Conservation (phyloP, 2,113 vertebrate species). For the Channa maculata region DNA sequence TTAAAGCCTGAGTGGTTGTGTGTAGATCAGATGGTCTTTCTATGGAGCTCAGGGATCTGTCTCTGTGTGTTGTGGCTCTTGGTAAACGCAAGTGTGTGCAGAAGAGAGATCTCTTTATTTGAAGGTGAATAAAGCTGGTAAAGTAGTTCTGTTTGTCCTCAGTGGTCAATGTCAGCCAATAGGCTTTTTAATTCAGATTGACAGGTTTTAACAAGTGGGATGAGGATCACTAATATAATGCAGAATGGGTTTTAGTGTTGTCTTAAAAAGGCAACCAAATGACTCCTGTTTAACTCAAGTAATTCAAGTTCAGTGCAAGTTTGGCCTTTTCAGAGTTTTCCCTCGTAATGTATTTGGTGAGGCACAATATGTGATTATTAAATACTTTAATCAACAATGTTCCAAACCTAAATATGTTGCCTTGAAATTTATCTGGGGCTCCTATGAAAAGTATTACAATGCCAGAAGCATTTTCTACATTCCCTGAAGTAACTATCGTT, state of each 20-base stretch:
- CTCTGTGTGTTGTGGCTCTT: slow-evolving; percentile 12
- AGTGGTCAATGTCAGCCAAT: slow-evolving; percentile 57
- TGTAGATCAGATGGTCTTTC: slow-evolving; percentile 27
- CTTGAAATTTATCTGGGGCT: no score
- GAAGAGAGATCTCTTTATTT: slow-evolving; percentile 48
- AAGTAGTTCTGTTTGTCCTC: slow-evolving; percentile 53
- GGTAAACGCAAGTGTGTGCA: slow-evolving; percentile 35
- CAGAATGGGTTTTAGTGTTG: slow-evolving; percentile 32
- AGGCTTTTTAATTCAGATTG: slow-evolving; percentile 46
- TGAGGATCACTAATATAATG: slow-evolving; percentile 40
- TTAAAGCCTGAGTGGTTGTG: slow-evolving; percentile 36
- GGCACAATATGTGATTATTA: neutral
- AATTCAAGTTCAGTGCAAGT: slow-evolving; percentile 6
- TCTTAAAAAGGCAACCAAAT: slow-evolving; percentile 26
- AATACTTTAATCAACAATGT: neutral
- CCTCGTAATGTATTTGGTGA: slow-evolving; percentile 2
- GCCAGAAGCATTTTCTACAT: no score
- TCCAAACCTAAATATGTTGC: neutral
- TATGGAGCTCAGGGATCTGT: slow-evolving; percentile 20
- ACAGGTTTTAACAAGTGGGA: slow-evolving; percentile 46
- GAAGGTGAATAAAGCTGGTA: slow-evolving; percentile 46
- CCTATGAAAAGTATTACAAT: no score
- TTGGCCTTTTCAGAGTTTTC: slow-evolving; percentile 1
- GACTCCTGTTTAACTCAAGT: slow-evolving; percentile 21
- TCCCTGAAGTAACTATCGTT: no score